A percentile compares a stretch with the other conserved stretches of the same genome.
Conservation (phyloP, 1,140 invertebrate genomes). For the Drosophila athabasca region DNA sequence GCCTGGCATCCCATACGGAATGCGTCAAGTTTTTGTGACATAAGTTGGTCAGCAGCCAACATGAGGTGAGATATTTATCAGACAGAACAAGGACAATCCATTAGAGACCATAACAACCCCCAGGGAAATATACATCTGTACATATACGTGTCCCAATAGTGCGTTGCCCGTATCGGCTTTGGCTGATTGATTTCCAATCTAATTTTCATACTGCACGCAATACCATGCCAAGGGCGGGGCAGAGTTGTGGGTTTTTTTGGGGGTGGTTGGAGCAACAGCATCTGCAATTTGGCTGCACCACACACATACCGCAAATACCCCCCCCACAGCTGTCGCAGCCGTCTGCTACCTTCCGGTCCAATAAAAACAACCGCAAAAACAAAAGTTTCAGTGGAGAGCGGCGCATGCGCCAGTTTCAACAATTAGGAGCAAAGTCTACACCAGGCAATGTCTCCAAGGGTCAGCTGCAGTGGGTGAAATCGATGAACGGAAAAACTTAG, state of each 20-base stretch:
- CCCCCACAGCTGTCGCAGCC: conserved; percentile 36
- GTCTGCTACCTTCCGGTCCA: conserved; percentile 63
- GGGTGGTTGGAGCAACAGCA: conserved; percentile 42
- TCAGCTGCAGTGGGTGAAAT: conserved; percentile 67
- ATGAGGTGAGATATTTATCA: neutral
- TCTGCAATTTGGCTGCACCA: conserved; percentile 48
- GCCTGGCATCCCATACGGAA: conserved; percentile 24
- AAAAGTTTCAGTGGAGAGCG: conserved; percentile 13
- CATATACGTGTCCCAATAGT: conserved; percentile 7
- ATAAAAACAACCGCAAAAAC: conserved; percentile 24
- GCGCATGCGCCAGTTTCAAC: conserved; percentile 51
- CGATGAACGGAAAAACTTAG: conserved; percentile 53
- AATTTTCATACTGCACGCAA: conserved; percentile 47
- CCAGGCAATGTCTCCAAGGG: conserved; percentile 28
- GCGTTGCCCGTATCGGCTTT: conserved; percentile 5
- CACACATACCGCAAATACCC: conserved; percentile 49
- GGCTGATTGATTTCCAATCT: conserved; percentile 64
- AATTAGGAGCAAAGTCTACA: conserved; percentile 23
- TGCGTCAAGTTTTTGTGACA: conserved; percentile 31
- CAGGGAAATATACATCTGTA: conserved; percentile 1
- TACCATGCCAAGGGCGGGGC: conserved; percentile 14
- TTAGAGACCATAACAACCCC: neutral
- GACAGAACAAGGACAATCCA: conserved; percentile 8
- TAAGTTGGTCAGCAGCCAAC: conserved; percentile 41
- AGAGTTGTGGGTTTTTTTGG: neutral